Evolutionary conservation across 2,888 invertebrate genomes (phyloP).

Genomic region (Pollenia labialis): DNA sequence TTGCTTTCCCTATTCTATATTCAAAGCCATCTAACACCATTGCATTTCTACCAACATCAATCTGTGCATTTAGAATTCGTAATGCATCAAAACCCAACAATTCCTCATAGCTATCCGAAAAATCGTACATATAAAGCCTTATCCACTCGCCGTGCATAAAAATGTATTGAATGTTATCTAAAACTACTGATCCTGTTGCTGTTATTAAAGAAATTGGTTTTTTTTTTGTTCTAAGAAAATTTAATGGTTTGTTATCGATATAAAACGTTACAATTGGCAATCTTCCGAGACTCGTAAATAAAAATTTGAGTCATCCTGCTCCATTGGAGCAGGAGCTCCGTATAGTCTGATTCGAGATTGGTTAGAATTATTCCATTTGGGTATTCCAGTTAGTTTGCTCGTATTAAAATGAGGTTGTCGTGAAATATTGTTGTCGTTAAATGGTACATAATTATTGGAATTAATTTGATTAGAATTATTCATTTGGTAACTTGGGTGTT

Average conservation of each 20-base stretch:
- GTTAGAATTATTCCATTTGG: slow-evolving; percentile 25
- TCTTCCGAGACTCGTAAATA: slow-evolving; percentile 11
- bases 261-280: neutral
- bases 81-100: neutral
- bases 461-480: slow-evolving; percentile 10
- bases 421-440: slow-evolving; percentile 10
- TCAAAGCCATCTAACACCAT: no score
- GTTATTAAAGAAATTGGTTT: neutral
- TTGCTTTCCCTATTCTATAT: no score
- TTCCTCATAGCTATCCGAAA: no score
- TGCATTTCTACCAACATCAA: neutral
- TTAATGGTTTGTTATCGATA: neutral
- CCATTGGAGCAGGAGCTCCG: slow-evolving; percentile 50
- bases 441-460: neutral
- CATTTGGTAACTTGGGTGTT: slow-evolving; percentile 3
- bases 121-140: no score
- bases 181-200: no score
- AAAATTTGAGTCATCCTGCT: slow-evolving; percentile 63
- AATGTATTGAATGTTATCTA: no score
- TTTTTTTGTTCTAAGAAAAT: slow-evolving; percentile 1
- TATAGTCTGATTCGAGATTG: slow-evolving; percentile 45
- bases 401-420: slow-evolving; percentile 2
- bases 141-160: no score
- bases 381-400: slow-evolving; percentile 5
- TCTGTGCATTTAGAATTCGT: slow-evolving; percentile 3